Conservation (phyloP, 92 coral and sea anemone genomes). For the Blastomussa wellsi region DNA sequence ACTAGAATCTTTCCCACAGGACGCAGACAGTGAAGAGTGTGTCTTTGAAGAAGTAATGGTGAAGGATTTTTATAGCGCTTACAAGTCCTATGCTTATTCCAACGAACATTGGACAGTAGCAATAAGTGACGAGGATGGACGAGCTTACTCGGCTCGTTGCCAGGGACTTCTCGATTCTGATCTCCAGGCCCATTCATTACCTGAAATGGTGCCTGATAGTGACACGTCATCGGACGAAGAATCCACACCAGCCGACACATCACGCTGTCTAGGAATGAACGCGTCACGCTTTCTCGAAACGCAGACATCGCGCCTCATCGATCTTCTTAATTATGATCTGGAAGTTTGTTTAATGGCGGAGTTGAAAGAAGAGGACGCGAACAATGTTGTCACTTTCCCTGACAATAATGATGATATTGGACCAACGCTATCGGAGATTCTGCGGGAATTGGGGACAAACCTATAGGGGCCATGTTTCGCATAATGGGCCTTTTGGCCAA, state of each 20-base stretch:
- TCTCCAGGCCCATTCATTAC: slow-evolving; percentile 64
- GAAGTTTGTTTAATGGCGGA: slow-evolving; percentile 42
- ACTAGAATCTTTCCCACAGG: slow-evolving; percentile 35
- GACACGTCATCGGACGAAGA: slow-evolving; percentile 43
- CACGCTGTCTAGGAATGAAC: too few species aligned
- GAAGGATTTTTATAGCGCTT: slow-evolving; percentile 76
- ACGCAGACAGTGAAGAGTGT: slow-evolving; percentile 83
- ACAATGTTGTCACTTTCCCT: slow-evolving; percentile 23
- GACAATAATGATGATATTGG: slow-evolving; percentile 35
- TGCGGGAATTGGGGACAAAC: slow-evolving; percentile 37
- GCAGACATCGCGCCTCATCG: slow-evolving; percentile 44
- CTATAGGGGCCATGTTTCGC: neutral
- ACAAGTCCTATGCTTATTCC: slow-evolving; percentile 78
- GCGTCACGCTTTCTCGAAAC: slow-evolving; percentile 36
- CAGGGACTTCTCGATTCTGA: slow-evolving; percentile 59
- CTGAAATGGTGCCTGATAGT: slow-evolving; percentile 65
- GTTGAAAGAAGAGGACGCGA: slow-evolving; percentile 24
- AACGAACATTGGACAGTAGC: slow-evolving; percentile 80
- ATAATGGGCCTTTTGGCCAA: neutral
- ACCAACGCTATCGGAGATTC: slow-evolving; percentile 39
- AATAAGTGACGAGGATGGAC: slow-evolving; percentile 58
- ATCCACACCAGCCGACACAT: slow-evolving; percentile 8
- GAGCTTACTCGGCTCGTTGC: slow-evolving; percentile 56
- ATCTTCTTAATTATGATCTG: slow-evolving; percentile 32
- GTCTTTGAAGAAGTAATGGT: slow-evolving; percentile 75